These are phyloP conservation scores for Trisateles emortualis DNA, from an alignment of 2,888 invertebrate species.

Conservation along the genomic window DNA sequence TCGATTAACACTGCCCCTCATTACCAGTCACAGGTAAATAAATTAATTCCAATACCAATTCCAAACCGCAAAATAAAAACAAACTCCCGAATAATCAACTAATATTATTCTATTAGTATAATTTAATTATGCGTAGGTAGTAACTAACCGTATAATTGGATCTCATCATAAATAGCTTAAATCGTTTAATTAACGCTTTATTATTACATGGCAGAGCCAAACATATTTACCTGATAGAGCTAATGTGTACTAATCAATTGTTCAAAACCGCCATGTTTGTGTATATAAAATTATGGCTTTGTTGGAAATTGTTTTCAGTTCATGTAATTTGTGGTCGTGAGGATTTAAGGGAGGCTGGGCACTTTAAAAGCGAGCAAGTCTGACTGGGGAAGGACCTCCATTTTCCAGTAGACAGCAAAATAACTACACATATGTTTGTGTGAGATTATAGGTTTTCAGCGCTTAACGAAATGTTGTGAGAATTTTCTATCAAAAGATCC, in stretches of 20 bases:
- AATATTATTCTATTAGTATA: conserved; percentile 1
- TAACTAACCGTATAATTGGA: conserved; percentile 23
- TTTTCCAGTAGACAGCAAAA: no score
- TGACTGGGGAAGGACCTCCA: no score
- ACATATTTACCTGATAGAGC: conserved; percentile 27
- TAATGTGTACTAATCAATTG: conserved; percentile 11
- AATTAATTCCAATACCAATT: not conserved
- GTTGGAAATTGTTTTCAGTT: no score
- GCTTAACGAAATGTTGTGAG: no score
- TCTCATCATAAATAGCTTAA: conserved; percentile 23
- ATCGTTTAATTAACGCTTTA: conserved; percentile 42
- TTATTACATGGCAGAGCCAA: conserved; percentile 51
- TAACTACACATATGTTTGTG: no score
- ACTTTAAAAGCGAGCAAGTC: no score
- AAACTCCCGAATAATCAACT: not conserved
- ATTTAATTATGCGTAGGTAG: not conserved
- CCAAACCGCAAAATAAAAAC: not conserved
- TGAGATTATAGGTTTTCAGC: no score
- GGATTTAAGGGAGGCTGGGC: no score
- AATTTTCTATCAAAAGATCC: no score
- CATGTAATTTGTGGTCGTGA: no score
- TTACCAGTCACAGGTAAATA: no score
- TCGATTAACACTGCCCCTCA: no score
- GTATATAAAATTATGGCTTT: not conserved
- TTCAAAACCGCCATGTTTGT: not conserved